Percentiles rank a stretch among this genome's conserved stretches.
These are phyloP conservation scores for Hetaerina titia DNA, from an alignment of 2,888 invertebrate genomes.

Conservation along the genomic window DNA sequence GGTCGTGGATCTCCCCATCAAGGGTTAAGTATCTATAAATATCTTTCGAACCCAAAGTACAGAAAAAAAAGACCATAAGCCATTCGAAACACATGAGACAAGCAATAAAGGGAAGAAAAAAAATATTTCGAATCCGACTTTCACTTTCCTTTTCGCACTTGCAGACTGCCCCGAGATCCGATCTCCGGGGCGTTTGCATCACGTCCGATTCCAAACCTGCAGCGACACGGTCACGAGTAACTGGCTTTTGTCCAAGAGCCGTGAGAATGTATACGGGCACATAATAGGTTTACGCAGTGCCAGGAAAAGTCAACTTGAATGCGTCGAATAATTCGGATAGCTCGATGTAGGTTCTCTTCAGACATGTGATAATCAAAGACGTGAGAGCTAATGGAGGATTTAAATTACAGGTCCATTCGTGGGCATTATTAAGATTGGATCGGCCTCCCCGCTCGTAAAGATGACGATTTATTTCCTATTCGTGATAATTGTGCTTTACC, in stretches of 20 bases:
- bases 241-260: slow-evolving; percentile 15
- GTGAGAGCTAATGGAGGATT: neutral
- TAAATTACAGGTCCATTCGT: neutral
- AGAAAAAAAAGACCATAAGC: neutral
- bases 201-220: neutral
- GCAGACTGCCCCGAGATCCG: neutral
- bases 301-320: neutral
- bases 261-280: neutral
- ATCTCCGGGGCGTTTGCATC: slow-evolving; percentile 39
- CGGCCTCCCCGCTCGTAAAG: neutral
- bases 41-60: neutral
- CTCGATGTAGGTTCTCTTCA: neutral
- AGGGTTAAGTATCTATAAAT: slow-evolving; percentile 16
- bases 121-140: slow-evolving; percentile 30
- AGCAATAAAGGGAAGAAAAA: slow-evolving; percentile 2
- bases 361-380: neutral
- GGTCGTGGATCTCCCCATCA: slow-evolving; percentile 4
- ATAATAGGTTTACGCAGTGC: slow-evolving; percentile 21
- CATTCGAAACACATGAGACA: neutral
- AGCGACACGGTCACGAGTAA: slow-evolving; percentile 7
- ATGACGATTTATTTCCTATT: neutral
- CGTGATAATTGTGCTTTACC: neutral
- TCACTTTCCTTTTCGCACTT: slow-evolving; percentile 28
- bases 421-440: neutral
- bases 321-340: neutral